Percentiles rank a stretch among this genome's conserved stretches.
Evolutionary conservation across 2,888 invertebrate species (phyloP).

Genomic region (Caenorhabditis sulstoni): DNA sequence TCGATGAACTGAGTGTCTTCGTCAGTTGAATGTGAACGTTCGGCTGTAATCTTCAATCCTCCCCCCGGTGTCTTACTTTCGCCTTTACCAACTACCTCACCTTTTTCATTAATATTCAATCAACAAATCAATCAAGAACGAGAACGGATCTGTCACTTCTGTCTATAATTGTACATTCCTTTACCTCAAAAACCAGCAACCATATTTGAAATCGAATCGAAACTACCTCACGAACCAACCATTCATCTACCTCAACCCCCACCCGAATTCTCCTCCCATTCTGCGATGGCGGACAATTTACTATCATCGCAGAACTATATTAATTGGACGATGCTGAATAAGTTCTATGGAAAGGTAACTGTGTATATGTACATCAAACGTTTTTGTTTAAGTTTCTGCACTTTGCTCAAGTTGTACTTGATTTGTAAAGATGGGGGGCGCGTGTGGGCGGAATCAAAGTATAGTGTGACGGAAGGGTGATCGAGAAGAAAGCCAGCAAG

Average conservation of each 20-base stretch:
- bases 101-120: slow-evolving; percentile 7
- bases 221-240: slow-evolving; percentile 1
- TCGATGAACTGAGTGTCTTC: slow-evolving; percentile 52
- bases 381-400: too few species aligned
- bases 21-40: slow-evolving; percentile 50
- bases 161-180: slow-evolving; percentile 55
- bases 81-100: slow-evolving; percentile 54
- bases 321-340: slow-evolving; percentile 73
- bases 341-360: slow-evolving; percentile 68
- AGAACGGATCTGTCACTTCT: slow-evolving; percentile 38
- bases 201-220: slow-evolving; percentile 41
- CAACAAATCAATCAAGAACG: slow-evolving; percentile 36
- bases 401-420: slow-evolving; percentile 11
- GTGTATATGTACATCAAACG: not conserved
- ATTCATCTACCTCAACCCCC: too few species aligned
- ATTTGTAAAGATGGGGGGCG: not conserved
- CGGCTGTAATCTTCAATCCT: slow-evolving; percentile 27
- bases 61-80: slow-evolving; percentile 34
- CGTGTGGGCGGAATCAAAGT: not conserved
- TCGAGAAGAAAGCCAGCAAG: slow-evolving; percentile 14
- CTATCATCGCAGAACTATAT: slow-evolving; percentile 70
- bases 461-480: not conserved
- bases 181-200: not conserved
- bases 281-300: slow-evolving; percentile 66
- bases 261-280: slow-evolving; percentile 20